Percentiles rank a stretch among this genome's conserved stretches.
Conservation (phyloP, 2,113 vertebrate genomes). For the Hymenochirus boettgeri region DNA sequence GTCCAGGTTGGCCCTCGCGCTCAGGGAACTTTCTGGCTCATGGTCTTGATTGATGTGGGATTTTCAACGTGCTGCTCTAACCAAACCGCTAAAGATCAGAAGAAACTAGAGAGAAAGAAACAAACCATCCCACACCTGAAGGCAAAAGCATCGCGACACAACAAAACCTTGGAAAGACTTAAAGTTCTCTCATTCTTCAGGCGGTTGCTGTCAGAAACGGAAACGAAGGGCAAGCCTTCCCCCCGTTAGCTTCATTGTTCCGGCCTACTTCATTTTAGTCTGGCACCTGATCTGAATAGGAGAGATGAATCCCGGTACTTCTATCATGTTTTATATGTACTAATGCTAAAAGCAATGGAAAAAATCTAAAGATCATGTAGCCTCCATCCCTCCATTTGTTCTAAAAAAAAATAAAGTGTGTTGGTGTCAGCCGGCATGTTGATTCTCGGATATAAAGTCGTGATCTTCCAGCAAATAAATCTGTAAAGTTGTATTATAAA, state of each 20-base stretch:
- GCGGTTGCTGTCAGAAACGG: constrained; percentile 77
- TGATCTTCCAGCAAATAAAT: too few relatives aligned
- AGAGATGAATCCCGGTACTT: constrained; percentile 62
- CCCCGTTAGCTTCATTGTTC: constrained; percentile 75
- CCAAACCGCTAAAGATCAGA: constrained; percentile 54
- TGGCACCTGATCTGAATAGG: constrained; percentile 72
- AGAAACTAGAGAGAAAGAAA: constrained; percentile 24
- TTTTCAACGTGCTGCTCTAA: constrained; percentile 59
- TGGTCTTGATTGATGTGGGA: constrained; percentile 57
- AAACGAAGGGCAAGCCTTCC: constrained; percentile 80
- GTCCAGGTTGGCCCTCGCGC: constrained; percentile 60
- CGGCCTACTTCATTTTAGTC: constrained; percentile 63
- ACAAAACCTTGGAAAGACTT: constrained; percentile 70
- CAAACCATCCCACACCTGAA: constrained; percentile 55
- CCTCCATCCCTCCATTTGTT: too few relatives aligned
- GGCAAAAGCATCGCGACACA: constrained; percentile 63
- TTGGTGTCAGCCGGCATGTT: too few relatives aligned
- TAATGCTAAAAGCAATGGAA: constrained; percentile 50
- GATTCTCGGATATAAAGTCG: too few relatives aligned
- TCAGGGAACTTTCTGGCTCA: constrained; percentile 52
- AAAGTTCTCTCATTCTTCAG: constrained; percentile 67
- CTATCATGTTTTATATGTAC: constrained; percentile 54
- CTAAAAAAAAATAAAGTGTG: too few relatives aligned
- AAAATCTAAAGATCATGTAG: too few relatives aligned
- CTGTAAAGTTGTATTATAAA: too few relatives aligned